Conservation (phyloP, 2,113 vertebrate genomes). For the Edolisoma coerulescens region DNA sequence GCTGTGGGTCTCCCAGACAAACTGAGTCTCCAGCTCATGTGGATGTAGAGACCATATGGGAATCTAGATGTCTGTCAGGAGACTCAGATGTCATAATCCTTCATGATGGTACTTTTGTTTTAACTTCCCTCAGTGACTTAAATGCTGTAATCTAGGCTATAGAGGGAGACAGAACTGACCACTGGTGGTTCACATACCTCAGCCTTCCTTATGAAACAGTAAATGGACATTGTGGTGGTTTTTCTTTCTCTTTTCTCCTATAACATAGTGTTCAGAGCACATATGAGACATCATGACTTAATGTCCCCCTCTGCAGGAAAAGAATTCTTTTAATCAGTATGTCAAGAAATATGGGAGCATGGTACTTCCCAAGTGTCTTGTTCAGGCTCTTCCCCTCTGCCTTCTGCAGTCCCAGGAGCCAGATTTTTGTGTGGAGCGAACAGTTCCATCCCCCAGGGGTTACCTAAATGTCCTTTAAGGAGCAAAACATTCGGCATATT, state of each 20-base stretch:
- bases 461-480: background rate
- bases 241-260: background rate
- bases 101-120: background rate
- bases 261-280: background rate
- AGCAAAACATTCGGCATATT: background rate
- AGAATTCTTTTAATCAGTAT: background rate
- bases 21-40: background rate
- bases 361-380: background rate
- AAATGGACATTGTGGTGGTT: background rate
- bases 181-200: background rate
- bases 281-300: background rate
- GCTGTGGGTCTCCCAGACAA: background rate
- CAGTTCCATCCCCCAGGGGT: background rate
- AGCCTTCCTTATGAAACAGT: background rate
- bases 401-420: background rate
- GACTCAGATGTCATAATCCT: background rate
- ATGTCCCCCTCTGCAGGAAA: background rate
- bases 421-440: background rate
- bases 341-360: background rate
- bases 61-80: background rate
- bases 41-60: background rate
- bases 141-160: background rate
- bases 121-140: background rate
- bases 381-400: background rate
- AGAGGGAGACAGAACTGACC: background rate